Evolutionary conservation across 2,888 invertebrate genomes (phyloP).

Genomic region (Torymus aiolomorphi): DNA sequence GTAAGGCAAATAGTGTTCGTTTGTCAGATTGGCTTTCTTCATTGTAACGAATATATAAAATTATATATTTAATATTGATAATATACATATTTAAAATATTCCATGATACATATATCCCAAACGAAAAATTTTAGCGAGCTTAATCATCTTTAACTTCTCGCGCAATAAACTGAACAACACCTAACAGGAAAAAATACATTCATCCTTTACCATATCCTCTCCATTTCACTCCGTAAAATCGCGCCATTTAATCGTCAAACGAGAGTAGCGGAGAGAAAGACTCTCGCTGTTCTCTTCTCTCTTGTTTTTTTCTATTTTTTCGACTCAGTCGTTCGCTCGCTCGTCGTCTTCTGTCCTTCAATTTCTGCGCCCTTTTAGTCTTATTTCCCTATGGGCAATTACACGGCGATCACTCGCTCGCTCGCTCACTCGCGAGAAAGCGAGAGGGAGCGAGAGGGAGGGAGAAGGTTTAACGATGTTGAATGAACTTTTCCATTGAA

Average conservation of each 20-base stretch:
- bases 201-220: constrained; percentile 1
- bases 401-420: constrained; percentile 24
- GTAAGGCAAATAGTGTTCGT: too few relatives aligned
- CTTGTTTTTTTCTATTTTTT: background rate
- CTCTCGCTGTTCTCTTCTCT: constrained; percentile 27
- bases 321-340: too few relatives aligned
- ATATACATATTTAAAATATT: too few relatives aligned
- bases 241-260: constrained; percentile 35
- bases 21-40: too few relatives aligned
- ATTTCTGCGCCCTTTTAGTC: constrained; percentile 52
- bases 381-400: constrained; percentile 57
- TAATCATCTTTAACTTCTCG: too few relatives aligned
- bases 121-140: too few relatives aligned
- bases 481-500: constrained; percentile 58
- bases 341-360: constrained; percentile 41
- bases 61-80: too few relatives aligned
- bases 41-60: too few relatives aligned
- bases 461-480: constrained; percentile 46
- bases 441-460: background rate
- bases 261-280: constrained; percentile 11
- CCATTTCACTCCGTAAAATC: background rate
- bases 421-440: background rate
- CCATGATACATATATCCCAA: too few relatives aligned
- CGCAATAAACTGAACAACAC: too few relatives aligned
- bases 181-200: too few relatives aligned